phyloP scores from a whole-genome alignment of 2,797 vertebrate species.

The Acipenser transmontanus region DNA sequence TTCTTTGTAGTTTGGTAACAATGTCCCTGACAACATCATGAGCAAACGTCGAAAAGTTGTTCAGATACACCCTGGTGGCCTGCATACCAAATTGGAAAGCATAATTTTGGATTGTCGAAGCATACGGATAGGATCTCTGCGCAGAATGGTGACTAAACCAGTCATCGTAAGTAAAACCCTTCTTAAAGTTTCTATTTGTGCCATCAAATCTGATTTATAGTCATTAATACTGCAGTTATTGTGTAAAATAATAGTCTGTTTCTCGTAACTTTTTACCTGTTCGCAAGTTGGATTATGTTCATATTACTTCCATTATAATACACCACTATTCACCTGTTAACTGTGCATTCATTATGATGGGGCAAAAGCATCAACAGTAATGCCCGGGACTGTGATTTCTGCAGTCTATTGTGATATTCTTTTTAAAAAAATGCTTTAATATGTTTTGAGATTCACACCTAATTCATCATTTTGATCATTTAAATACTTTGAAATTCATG shows the following conservation, averaged over 20 bases:
- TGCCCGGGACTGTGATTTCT: too few relatives aligned
- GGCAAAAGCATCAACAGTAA: too few relatives aligned
- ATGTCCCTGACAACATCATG: slow-evolving; percentile 58
- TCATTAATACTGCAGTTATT: not conserved
- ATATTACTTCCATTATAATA: too few relatives aligned
- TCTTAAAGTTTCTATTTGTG: not conserved
- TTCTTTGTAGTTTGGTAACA: slow-evolving; percentile 71
- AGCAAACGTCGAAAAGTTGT: slow-evolving; percentile 60
- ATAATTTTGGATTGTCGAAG: slow-evolving; percentile 88
- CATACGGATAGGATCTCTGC: slow-evolving; percentile 81
- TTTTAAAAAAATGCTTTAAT: too few relatives aligned
- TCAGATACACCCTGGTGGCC: not conserved
- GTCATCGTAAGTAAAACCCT: slow-evolving; percentile 74
- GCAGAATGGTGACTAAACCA: slow-evolving; percentile 77
- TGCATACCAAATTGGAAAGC: slow-evolving; percentile 49
- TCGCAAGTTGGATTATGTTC: too few relatives aligned
- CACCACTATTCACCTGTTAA: too few relatives aligned
- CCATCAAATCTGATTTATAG: not conserved
- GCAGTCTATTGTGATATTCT: too few relatives aligned
- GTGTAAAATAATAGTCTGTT: not conserved
- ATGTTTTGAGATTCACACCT: too few relatives aligned
- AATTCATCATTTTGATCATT: too few relatives aligned
- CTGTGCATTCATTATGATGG: too few relatives aligned
- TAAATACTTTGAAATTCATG: not conserved
- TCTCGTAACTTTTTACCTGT: not conserved